Evolutionary conservation across 2,113 vertebrate genomes (phyloP).

Genomic region (Forbesichthys agassizii): DNA sequence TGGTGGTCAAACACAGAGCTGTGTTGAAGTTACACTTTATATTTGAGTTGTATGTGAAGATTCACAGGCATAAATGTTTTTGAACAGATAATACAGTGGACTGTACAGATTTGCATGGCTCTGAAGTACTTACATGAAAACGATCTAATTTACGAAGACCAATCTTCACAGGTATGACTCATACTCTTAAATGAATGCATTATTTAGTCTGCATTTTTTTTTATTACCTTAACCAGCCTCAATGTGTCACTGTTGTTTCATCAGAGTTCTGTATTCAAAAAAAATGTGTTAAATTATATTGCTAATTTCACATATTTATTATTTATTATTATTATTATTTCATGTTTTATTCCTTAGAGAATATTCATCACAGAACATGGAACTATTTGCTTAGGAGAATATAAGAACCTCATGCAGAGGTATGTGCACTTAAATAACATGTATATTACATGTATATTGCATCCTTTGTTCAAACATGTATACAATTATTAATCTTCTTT

Average conservation of each 20-base stretch:
- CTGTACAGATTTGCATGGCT: constrained; percentile 85
- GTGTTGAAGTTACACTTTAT: no score
- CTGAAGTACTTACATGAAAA: constrained; percentile 84
- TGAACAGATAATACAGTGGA: constrained; percentile 83
- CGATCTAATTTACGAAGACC: constrained; percentile 85
- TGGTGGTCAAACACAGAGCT: no score
- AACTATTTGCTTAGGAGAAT: constrained; percentile 84
- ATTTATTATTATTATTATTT: no score
- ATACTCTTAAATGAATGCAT: not conserved
- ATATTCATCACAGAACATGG: constrained; percentile 87
- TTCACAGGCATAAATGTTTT: not conserved
- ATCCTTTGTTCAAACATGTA: no score
- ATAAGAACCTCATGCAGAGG: constrained; percentile 85
- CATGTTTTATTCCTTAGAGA: constrained; percentile 61
- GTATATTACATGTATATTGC: not conserved
- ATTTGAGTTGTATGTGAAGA: no score
- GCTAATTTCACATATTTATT: no score
- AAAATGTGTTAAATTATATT: not conserved
- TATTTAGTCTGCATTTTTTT: not conserved
- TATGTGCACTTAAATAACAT: constrained; percentile 42
- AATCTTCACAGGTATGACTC: constrained; percentile 82
- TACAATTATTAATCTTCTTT: not conserved
- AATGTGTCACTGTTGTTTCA: not conserved
- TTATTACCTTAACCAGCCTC: no score
- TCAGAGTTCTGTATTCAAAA: not conserved